Base-by-base conservation (phyloP, 2,888 invertebrate genomes). In the Junonia oenone region DNA sequence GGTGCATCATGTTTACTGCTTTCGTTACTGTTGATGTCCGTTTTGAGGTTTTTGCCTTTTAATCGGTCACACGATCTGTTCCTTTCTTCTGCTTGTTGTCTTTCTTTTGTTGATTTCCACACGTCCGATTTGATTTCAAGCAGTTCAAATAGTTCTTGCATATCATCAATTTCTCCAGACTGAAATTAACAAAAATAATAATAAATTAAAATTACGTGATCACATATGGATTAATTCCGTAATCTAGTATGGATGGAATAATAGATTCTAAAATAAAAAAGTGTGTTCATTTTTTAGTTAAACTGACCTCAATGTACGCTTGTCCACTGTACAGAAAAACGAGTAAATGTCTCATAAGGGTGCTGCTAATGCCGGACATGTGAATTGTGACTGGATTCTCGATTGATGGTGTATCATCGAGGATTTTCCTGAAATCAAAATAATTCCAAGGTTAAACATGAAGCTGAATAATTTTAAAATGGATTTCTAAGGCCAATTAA, bases 301-400 rank as follows among this genome's bases (percentile, higher is more conserved):
- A 8, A 67, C 83, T 82, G 76, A 95, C 95, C 91, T 94, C 94
- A 67, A 95, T 94, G 68, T 94, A 93, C 63, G 96, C 95, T 87
- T 96, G 96, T 57, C 96, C 96, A 68, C 96, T 95, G 81, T 97
- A 97, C 54, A 96, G 86, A 79, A 96, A 96, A 73, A 96, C 95
- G 72, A 97, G 92, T 69, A 96, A 92, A 82, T 95, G 95, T 81
- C 93, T 93, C 90, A 96, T 93, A 73, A 96, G 95, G 61, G 93
- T 92, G 73, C 94, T 95, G 80, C 92, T 94, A 62, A 96, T 94
- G 71, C 95, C 96, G 49, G 96, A 96, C 79, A 97, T 94, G 79
- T 96, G 95, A 63, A 97, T 95, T 61, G 95, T 95, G 71, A 94
- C 93, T 60, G 94, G 93, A 72, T 93, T 93, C 75, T 94, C 93